These are phyloP conservation scores for Urocitellus parryii DNA, from an alignment of 2,113 vertebrate genomes.

Conservation along the genomic window DNA sequence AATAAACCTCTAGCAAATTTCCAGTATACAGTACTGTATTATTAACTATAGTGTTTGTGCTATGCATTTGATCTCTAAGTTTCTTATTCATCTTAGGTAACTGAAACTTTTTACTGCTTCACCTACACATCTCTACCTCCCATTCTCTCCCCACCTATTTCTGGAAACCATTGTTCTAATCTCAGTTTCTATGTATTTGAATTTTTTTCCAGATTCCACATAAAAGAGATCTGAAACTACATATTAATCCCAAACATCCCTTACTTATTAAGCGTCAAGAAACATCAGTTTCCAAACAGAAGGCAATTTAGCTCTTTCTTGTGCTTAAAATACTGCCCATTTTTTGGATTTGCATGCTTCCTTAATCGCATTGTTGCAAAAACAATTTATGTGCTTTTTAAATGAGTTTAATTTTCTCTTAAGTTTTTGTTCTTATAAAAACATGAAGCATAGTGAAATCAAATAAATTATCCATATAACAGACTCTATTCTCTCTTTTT, in stretches of 20 bases:
- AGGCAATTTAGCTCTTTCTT: constrained; percentile 82
- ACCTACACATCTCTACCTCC: too few species aligned
- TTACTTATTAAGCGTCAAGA: constrained; percentile 84
- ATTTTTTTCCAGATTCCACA: background rate
- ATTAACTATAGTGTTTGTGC: background rate
- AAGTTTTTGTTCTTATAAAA: constrained; percentile 85
- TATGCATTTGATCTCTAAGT: background rate
- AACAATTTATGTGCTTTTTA: constrained; percentile 83
- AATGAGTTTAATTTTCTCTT: constrained; percentile 88
- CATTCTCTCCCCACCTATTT: background rate
- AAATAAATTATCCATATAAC: constrained; percentile 82
- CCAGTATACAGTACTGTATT: background rate
- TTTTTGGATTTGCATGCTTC: constrained; percentile 77
- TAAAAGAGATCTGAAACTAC: constrained; percentile 68
- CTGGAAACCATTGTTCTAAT: background rate
- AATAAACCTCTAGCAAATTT: background rate
- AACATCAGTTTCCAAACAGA: constrained; percentile 83
- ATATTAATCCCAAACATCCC: constrained; percentile 78
- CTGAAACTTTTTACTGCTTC: background rate
- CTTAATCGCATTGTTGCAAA: constrained; percentile 86
- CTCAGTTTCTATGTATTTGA: background rate
- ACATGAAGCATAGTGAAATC: constrained; percentile 79
- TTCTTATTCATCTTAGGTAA: background rate
- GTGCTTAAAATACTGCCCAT: constrained; percentile 82
- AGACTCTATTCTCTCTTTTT: constrained; percentile 66